phyloP scores from a whole-genome alignment of 2,113 vertebrate genomes.

The Neolamprologus fasciatus region DNA sequence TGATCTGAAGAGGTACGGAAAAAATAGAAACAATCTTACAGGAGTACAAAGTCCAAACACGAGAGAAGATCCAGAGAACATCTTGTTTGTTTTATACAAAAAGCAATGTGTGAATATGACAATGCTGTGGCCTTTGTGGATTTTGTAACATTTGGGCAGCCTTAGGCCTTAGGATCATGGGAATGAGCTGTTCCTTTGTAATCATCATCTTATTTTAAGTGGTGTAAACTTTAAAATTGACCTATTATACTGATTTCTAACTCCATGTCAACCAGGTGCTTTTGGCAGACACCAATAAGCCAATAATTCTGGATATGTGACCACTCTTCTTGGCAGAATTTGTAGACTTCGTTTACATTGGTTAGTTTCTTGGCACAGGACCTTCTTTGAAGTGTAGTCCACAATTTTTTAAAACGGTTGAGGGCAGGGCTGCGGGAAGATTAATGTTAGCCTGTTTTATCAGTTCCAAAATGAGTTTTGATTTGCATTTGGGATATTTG shows the following conservation, averaged over 20 bases:
- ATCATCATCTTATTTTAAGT: neutral
- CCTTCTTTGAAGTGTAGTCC: neutral
- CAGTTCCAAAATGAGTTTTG: neutral
- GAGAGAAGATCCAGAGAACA: neutral
- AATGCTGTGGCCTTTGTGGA: neutral
- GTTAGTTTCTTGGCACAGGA: neutral
- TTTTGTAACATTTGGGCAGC: neutral
- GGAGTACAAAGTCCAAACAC: neutral
- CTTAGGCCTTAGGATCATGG: neutral
- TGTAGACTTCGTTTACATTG: neutral
- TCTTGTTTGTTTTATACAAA: neutral
- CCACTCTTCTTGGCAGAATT: neutral
- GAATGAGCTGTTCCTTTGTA: neutral
- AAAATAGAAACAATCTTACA: neutral
- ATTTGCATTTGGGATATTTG: neutral
- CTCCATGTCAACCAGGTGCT: neutral
- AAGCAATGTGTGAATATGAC: neutral
- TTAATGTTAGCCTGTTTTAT: neutral
- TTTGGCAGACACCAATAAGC: neutral
- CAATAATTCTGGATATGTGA: neutral
- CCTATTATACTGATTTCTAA: neutral
- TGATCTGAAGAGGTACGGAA: conserved; percentile 73
- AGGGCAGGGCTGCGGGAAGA: neutral
- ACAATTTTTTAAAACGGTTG: neutral
- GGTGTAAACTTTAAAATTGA: neutral